Percentiles rank a stretch among this genome's conserved stretches.
Evolutionary conservation across 2,888 invertebrate genomes (phyloP).

Genomic region (Pachydiplax longipennis): DNA sequence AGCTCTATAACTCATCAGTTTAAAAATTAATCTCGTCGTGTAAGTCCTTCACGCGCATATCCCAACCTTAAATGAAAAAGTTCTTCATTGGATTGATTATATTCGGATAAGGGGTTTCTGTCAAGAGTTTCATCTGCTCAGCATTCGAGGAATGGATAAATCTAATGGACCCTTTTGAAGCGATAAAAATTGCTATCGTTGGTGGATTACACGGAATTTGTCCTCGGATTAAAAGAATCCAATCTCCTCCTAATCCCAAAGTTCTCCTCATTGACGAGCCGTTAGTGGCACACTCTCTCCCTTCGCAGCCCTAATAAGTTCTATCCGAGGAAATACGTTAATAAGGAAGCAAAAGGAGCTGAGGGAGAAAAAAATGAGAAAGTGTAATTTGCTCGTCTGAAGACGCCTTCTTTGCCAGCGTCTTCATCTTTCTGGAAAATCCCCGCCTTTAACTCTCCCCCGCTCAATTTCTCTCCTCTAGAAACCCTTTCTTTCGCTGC

Average conservation of each 20-base stretch:
- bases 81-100: too few relatives aligned
- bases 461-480: background rate
- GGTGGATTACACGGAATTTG: background rate
- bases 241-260: constrained; percentile 6
- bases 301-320: constrained; percentile 21
- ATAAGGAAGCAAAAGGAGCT: background rate
- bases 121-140: too few relatives aligned
- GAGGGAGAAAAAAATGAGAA: background rate
- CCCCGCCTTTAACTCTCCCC: background rate
- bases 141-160: too few relatives aligned
- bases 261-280: constrained; percentile 15
- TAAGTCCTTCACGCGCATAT: too few relatives aligned
- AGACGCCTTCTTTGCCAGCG: background rate
- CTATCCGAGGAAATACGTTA: constrained; percentile 27
- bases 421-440: background rate
- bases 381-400: background rate
- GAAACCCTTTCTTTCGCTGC: background rate
- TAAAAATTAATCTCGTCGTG: too few relatives aligned
- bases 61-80: too few relatives aligned
- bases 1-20: too few relatives aligned
- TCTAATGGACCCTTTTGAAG: background rate
- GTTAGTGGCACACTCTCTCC: background rate
- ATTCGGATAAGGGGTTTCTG: too few relatives aligned
- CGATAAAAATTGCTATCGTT: background rate
- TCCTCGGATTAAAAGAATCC: background rate